Conservation (phyloP, 2,113 vertebrate genomes). For the Carlito syrichta region DNA sequence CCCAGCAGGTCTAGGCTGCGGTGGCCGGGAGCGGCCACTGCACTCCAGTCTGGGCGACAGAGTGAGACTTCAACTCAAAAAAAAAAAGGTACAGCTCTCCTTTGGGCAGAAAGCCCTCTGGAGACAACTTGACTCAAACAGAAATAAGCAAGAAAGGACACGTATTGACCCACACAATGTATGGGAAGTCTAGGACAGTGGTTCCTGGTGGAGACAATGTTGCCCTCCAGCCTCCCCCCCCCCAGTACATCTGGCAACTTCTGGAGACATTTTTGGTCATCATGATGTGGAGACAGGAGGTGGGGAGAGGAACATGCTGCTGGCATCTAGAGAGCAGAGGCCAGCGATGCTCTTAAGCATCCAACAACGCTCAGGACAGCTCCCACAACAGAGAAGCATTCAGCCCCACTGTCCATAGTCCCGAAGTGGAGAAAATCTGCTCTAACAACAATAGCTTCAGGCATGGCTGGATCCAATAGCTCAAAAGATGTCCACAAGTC, state of each 20-base stretch:
- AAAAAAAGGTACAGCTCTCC: not conserved
- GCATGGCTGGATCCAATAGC: not conserved
- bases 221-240: too few relatives aligned
- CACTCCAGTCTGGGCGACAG: too few relatives aligned
- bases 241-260: not conserved
- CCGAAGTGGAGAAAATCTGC: not conserved
- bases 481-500: not conserved
- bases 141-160: not conserved
- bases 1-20: too few relatives aligned
- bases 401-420: not conserved
- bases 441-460: not conserved
- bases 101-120: not conserved
- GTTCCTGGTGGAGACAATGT: not conserved
- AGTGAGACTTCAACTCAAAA: too few relatives aligned
- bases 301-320: not conserved
- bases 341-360: not conserved
- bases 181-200: not conserved
- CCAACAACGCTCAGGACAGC: not conserved
- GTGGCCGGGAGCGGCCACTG: too few relatives aligned
- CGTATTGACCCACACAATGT: not conserved
- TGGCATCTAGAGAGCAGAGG: not conserved
- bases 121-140: not conserved
- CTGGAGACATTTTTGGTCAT: not conserved
- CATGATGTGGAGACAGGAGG: not conserved
- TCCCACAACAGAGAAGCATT: not conserved